phyloP scores from a whole-genome alignment of 2,113 vertebrate species.

The Saccopteryx leptura region DNA sequence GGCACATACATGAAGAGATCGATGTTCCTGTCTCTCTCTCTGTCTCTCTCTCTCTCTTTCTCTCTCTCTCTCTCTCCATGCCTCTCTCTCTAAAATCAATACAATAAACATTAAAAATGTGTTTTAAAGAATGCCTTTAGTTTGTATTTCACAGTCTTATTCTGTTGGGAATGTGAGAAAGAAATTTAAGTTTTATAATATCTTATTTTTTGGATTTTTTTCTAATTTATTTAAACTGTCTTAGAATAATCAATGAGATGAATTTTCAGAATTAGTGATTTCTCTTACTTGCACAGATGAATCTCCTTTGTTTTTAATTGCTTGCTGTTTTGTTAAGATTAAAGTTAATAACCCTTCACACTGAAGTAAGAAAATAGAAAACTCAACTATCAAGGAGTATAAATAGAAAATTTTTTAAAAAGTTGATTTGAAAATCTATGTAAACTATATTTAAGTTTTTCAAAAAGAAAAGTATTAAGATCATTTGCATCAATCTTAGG shows the following conservation, averaged over 20 bases:
- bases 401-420: slow-evolving; percentile 16
- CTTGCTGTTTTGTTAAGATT: background rate
- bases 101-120: background rate
- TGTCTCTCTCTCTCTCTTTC: no score
- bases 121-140: background rate
- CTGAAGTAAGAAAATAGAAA: background rate
- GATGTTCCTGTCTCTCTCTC: no score
- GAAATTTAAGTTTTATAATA: background rate
- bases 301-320: background rate
- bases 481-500: background rate
- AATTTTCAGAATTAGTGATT: background rate
- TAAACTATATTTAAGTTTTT: background rate
- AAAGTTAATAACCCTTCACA: background rate
- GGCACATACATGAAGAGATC: no score
- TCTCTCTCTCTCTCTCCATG: no score
- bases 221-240: background rate
- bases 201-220: background rate
- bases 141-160: background rate
- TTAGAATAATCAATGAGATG: background rate
- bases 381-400: background rate
- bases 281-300: slow-evolving; percentile 1
- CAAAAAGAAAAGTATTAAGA: background rate
- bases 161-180: background rate
- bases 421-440: background rate
- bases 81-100: no score